These are phyloP conservation scores for Nipponacmea schrenckii DNA, from an alignment of 2,888 invertebrate genomes.

Conservation along the genomic window DNA sequence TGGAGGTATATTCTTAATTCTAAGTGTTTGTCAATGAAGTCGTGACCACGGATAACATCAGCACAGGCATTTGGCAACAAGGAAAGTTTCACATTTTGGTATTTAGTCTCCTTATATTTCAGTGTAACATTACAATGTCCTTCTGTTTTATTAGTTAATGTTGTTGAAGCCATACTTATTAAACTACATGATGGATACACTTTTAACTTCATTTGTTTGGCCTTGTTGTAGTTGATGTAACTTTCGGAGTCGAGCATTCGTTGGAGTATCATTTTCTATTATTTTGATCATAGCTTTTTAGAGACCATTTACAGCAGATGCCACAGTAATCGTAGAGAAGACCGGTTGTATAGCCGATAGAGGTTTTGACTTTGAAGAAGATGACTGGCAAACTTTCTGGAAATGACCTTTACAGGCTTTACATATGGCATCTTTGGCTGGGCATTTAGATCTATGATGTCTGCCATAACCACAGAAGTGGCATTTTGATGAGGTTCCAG, in stretches of 20 bases:
- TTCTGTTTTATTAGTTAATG: neutral
- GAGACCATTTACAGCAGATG: neutral
- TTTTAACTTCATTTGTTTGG: neutral
- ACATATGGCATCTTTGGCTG: neutral
- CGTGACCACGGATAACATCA: neutral
- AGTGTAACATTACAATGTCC: constrained; percentile 1
- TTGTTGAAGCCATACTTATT: constrained; percentile 2
- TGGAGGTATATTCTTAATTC: neutral
- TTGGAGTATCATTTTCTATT: neutral
- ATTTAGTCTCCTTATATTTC: neutral
- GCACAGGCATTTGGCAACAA: neutral
- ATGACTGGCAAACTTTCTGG: too few species aligned
- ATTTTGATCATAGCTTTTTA: neutral
- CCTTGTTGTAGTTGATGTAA: neutral
- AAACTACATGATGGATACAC: neutral
- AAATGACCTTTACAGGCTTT: too few species aligned
- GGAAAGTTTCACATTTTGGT: neutral
- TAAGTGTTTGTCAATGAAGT: neutral
- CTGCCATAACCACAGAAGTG: too few species aligned
- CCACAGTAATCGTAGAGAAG: neutral
- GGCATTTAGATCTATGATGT: neutral
- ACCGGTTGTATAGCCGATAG: neutral
- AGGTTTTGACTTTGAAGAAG: too few species aligned
- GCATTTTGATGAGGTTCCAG: neutral
- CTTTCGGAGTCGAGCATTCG: neutral